Base-by-base conservation (phyloP, 2,888 invertebrate genomes). In the Zeuzera pyrina region DNA sequence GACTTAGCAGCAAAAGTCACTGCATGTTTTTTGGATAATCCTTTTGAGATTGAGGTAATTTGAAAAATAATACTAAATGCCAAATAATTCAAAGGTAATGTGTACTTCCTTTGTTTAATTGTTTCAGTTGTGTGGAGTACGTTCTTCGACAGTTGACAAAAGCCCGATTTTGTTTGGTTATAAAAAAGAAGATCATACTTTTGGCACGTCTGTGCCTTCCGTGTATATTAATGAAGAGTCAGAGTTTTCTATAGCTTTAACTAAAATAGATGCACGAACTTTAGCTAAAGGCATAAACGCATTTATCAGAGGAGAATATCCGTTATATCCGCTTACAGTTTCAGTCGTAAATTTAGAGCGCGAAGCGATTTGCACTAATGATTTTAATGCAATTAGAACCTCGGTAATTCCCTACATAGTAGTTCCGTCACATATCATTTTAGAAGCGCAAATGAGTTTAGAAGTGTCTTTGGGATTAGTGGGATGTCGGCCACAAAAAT, bases 371-470 rank as follows among this genome's bases (percentile, higher is more conserved):
- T 79, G 78, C 38, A 76, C 78, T 2, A 81, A 79, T 38, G 77
- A 79, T 39, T 54, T 77, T 3, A 79, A 81, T 47, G 58, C 43
- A 15, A 49, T 74, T 6, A 48, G 60, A 45, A 34, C 34, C 11
- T 35, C 45, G 2, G n/a, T 58, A 1, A 44, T 33, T 14, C 62
- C 69, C 1, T 35, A 51, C 7, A 30, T 63, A 19, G 25, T 63
- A 2, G 57, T 79, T 13, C 63, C 59, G 22, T 43, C 71, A 12
- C 45, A 52, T 3, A 36, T 63, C 0, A 48, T 79, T 23, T 44
- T 79, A 36, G 46, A 66, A 37, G 59, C 79, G 1, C 73, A 81
- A 43, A 81, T 81, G 77, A 55, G 57, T 15, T 41, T 83, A 22
- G 66, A 72, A 45, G 59, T 65, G n/a, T 68, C 69, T 6, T 45